These are phyloP conservation scores for Thecocarcelia acutangulata DNA, from an alignment of 2,888 invertebrate species.

Conservation along the genomic window DNA sequence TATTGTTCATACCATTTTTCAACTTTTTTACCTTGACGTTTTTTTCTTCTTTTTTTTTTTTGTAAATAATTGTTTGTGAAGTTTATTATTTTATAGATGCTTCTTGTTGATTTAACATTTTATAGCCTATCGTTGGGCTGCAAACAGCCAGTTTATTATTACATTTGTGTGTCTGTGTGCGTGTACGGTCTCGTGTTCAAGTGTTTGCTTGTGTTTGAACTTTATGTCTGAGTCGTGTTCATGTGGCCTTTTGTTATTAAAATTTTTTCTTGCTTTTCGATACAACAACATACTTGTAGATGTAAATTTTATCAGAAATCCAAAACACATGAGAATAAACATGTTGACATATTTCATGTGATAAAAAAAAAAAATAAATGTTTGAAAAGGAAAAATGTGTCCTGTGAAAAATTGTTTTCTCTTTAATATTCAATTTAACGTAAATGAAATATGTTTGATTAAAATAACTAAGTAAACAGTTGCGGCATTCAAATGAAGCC, in stretches of 20 bases:
- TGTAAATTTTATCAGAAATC: conserved; percentile 45
- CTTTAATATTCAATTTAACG: not conserved
- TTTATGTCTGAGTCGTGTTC: conserved; percentile 32
- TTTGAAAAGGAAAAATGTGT: conserved; percentile 2
- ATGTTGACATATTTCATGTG: conserved; percentile 55
- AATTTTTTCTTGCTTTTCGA: not conserved
- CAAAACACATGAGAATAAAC: conserved; percentile 32
- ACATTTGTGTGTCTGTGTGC: not conserved
- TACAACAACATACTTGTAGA: conserved; percentile 11
- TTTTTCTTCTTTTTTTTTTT: not conserved
- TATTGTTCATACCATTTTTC: conserved; percentile 1
- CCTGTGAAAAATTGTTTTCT: not conserved
- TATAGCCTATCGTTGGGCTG: conserved; percentile 40
- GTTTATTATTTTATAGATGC: conserved; percentile 44
- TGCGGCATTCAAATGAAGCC: no score
- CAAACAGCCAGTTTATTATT: not conserved
- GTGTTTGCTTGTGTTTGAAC: not conserved
- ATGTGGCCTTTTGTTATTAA: conserved; percentile 40
- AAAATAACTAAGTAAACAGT: no score
- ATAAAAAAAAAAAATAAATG: not conserved
- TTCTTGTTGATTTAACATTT: conserved; percentile 49
- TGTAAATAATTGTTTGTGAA: conserved; percentile 11
- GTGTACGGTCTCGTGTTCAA: conserved; percentile 13
- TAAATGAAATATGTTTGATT: no score
- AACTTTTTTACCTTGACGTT: not conserved